Base-by-base conservation (phyloP, 2,888 invertebrate genomes). In the Glomeris marginata region DNA sequence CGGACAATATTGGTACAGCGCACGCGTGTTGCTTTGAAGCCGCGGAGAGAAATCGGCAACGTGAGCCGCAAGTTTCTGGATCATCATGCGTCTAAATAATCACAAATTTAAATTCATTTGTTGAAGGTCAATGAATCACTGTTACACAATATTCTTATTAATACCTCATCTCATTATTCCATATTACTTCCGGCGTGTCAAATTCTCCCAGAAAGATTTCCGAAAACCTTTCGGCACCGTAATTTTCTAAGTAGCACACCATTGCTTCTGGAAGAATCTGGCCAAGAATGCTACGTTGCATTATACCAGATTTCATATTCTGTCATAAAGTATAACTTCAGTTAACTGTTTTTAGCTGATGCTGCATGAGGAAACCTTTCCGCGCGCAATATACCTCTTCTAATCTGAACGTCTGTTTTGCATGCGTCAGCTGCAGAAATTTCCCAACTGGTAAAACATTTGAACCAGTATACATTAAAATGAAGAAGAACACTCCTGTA, bases 171-270 rank as follows among this genome's bases (percentile, higher is more conserved):
- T 94, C 92, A 0, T 83, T 78, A 66, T 88, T 97, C 98, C 98
- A 98, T 57, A 98, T 98, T 0, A 94, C 95, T 71, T 99, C 98
- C 0, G 98, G 98, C 6, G 97, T 98, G 69, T 99, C 97, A 72
- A 88, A 98, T 71, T 99, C 98, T 1, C 97, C 97, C 16, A 95
- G 74, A 69, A 86, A 91, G 61, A 91, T 92, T 70, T 98, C 91
- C 0, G 98, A 92, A 69, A 98, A 99, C 66, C 92, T 94, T 56
- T 97, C 97, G 0, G 95, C 78, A 1, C 95, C 95, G 64, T 99
- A 94, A 68, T 98, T 95, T 67, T 98, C 97, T 50, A 99, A 72
- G 68, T 95, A 98, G 63, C 92, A 94, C 1, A 98, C 88, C 92
- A 98, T 97, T 1, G 98, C 98, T 66, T 99, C 98, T 0, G 98